These are phyloP conservation scores for Sitophilus oryzae DNA, from an alignment of 1,140 invertebrate species.

Conservation along the genomic window DNA sequence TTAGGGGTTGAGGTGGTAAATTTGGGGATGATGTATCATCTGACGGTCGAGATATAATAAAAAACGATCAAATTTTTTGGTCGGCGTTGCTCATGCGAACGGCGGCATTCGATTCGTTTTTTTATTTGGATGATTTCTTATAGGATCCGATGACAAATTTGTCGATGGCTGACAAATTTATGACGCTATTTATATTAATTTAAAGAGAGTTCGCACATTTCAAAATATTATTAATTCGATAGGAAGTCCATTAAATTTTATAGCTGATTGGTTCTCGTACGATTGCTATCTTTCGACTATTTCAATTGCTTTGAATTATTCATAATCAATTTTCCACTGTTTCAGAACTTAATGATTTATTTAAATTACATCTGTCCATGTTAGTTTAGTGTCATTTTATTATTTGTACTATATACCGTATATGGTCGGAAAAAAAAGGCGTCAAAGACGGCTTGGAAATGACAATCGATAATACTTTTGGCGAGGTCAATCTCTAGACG, in stretches of 20 bases:
- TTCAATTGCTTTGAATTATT: too few species aligned
- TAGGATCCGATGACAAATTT: slow-evolving; percentile 9
- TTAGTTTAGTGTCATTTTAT: too few species aligned
- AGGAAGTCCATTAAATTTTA: not conserved
- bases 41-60: slow-evolving; percentile 27
- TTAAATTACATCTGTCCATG: too few species aligned
- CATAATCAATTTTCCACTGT: too few species aligned
- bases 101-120: slow-evolving; percentile 6
- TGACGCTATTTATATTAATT: not conserved
- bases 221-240: not conserved
- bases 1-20: slow-evolving; percentile 37
- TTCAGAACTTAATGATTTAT: too few species aligned
- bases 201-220: not conserved
- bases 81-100: slow-evolving; percentile 12
- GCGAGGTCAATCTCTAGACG: too few species aligned
- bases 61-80: slow-evolving; percentile 30
- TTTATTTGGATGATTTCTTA: slow-evolving; percentile 5
- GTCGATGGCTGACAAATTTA: not conserved
- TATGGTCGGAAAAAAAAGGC: too few species aligned
- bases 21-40: slow-evolving; percentile 34
- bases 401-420: too few species aligned
- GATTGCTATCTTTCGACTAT: too few species aligned
- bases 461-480: too few species aligned
- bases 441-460: too few species aligned
- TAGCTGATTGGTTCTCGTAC: too few species aligned